Evolutionary conservation across 2,797 vertebrate genomes (phyloP), one percentile per base, ranked within the genome.

Genomic region (Meriones psammophilus): DNA sequence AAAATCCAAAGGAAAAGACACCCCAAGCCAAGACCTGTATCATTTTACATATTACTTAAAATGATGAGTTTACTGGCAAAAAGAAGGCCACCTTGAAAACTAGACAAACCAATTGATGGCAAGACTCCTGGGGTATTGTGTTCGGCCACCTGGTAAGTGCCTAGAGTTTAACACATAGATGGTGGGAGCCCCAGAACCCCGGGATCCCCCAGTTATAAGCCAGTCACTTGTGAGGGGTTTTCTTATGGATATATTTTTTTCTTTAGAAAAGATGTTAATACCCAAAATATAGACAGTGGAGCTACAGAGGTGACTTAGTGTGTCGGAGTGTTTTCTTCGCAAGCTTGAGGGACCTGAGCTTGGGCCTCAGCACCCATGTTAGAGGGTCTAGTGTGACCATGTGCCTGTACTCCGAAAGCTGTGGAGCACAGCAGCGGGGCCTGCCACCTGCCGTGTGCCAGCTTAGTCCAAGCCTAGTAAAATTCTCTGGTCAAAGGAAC

Each of bases 181-280:
- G 33, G 18, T 89, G 74, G 95, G 68, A 88, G 60, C 89, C 95
- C 91, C 81, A 42, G 50, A 17, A 0, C 91, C 50, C 89, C 15
- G 50, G 56, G 90, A 79, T 79, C 92, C 88, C 58, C 77, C 0
- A 71, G 85, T 80, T 84, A 77, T 97, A 92, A 96, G 96, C 77
- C 87, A 97, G 94, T 91, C 91, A 86, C 96, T 93, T 97, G 54
- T 93, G 85, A 94, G 36, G 66, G 50, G 50, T 96, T 98, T 97
- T 98, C 56, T 62, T 62, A 10, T 62, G 39, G 56, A 22, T 66
- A 1, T 50, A 64, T 66, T 64, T 12, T 62, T 20, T 88, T 8
- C 14, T 42, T 12, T 12, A 33, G 71, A 76, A 88, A 76, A 76
- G 62, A 76, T 46, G 58, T 28, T 39, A 58, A 39, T 62, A 79